These are phyloP conservation scores for Abscondita cerata DNA, from an alignment of 2,888 invertebrate genomes.

Conservation along the genomic window DNA sequence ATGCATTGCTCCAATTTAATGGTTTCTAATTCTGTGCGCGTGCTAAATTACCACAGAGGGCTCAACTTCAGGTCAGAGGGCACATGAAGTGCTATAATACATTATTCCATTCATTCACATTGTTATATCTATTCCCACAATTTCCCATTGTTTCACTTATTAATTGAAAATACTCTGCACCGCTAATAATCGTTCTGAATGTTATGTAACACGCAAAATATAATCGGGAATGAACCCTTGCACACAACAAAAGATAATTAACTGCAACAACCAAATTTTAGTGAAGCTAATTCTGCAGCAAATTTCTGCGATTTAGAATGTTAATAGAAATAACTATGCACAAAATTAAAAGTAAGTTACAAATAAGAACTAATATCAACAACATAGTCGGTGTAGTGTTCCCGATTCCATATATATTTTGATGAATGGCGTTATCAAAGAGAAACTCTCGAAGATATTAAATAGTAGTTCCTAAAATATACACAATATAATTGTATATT, in stretches of 20 bases:
- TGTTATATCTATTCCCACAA: constrained; percentile 37
- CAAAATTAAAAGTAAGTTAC: neutral
- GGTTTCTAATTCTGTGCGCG: constrained; percentile 42
- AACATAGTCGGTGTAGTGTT: constrained; percentile 37
- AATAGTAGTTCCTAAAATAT: constrained; percentile 44
- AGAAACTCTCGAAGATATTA: constrained; percentile 43
- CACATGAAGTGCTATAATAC: constrained; percentile 35
- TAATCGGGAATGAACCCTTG: constrained; percentile 13
- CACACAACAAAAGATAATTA: constrained; percentile 22
- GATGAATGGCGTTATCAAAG: constrained; percentile 53
- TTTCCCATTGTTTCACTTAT: constrained; percentile 35
- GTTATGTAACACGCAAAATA: constrained; percentile 28
- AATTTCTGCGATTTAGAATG: constrained; percentile 3
- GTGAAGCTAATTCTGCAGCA: constrained; percentile 12
- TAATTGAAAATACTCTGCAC: constrained; percentile 36
- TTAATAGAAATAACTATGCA: neutral
- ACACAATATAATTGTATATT: constrained; percentile 47
- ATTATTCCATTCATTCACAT: constrained; percentile 38
- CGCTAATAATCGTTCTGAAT: constrained; percentile 31
- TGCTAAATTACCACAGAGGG: constrained; percentile 36
- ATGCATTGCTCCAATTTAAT: constrained; percentile 40
- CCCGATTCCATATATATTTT: constrained; percentile 41
- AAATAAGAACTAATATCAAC: too few species aligned
- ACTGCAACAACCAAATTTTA: constrained; percentile 20
- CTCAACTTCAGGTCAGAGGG: constrained; percentile 32